These are phyloP conservation scores for Pterostichus madidus DNA, from an alignment of 2,888 invertebrate species.

Conservation along the genomic window DNA sequence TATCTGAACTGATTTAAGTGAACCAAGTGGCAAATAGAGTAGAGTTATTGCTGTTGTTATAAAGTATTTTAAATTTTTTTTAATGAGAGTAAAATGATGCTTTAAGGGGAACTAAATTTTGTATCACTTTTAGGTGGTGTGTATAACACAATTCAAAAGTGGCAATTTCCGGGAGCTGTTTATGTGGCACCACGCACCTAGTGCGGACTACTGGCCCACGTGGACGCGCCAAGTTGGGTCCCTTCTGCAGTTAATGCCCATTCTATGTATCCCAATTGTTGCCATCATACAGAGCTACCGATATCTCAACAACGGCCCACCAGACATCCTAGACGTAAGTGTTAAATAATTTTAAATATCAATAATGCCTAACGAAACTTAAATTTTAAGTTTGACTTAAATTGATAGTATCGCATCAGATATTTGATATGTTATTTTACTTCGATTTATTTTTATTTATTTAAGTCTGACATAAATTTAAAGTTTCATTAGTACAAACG, in stretches of 20 bases:
- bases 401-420: too few relatives aligned
- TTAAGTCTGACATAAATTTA: too few relatives aligned
- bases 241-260: constrained; percentile 86
- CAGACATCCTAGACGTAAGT: constrained; percentile 92
- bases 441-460: too few relatives aligned
- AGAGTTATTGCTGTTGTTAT: too few relatives aligned
- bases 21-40: too few relatives aligned
- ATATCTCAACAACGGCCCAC: constrained; percentile 90
- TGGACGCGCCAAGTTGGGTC: constrained; percentile 90
- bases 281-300: constrained; percentile 87
- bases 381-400: too few relatives aligned
- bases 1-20: too few relatives aligned
- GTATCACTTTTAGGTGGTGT: constrained; percentile 78
- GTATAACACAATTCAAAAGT: constrained; percentile 85
- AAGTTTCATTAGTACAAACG: too few relatives aligned
- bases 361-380: too few relatives aligned
- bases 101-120: background rate
- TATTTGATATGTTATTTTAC: too few relatives aligned
- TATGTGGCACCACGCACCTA: constrained; percentile 81
- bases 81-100: background rate
- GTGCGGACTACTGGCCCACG: constrained; percentile 87
- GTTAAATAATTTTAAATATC: background rate
- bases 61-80: too few relatives aligned
- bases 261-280: constrained; percentile 86
- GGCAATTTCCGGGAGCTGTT: constrained; percentile 85